Evolutionary conservation across 2,797 vertebrate species (phyloP).

Genomic region (Enteromius mattozi): DNA sequence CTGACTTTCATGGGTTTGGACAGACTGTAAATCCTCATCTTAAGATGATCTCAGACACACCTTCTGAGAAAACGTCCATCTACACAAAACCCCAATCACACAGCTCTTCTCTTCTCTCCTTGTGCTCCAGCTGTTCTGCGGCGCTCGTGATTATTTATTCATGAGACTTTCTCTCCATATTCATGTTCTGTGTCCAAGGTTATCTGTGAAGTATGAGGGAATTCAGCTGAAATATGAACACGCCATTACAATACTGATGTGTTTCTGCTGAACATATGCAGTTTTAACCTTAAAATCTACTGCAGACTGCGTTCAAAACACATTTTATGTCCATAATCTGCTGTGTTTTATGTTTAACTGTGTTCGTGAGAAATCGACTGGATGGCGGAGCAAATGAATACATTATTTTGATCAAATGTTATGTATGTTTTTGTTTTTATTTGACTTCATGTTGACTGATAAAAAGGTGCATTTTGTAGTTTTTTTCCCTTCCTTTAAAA

Average conservation of each 20-base stretch:
- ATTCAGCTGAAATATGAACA: conserved; percentile 11
- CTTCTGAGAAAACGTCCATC: neutral
- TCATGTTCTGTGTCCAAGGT: conserved; percentile 35
- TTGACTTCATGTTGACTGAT: neutral
- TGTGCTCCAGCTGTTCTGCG: neutral
- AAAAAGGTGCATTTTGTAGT: neutral
- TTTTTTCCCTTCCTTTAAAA: no score
- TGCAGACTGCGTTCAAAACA: neutral
- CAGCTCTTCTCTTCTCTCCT: neutral
- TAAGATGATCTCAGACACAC: neutral
- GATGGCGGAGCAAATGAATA: neutral
- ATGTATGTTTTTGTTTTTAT: neutral
- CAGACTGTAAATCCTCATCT: neutral
- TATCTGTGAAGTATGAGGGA: conserved; percentile 25
- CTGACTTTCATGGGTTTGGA: neutral
- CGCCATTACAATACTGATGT: neutral
- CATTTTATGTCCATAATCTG: neutral
- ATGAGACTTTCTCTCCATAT: conserved; percentile 46
- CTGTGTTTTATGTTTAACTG: neutral
- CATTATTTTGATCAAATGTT: neutral
- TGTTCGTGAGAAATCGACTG: neutral
- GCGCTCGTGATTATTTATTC: conserved; percentile 48
- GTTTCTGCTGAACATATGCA: neutral
- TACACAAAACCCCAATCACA: neutral
- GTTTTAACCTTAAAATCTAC: neutral